Evolutionary conservation across 2,888 invertebrate species (phyloP).

Genomic region (Dynastes grantii): DNA sequence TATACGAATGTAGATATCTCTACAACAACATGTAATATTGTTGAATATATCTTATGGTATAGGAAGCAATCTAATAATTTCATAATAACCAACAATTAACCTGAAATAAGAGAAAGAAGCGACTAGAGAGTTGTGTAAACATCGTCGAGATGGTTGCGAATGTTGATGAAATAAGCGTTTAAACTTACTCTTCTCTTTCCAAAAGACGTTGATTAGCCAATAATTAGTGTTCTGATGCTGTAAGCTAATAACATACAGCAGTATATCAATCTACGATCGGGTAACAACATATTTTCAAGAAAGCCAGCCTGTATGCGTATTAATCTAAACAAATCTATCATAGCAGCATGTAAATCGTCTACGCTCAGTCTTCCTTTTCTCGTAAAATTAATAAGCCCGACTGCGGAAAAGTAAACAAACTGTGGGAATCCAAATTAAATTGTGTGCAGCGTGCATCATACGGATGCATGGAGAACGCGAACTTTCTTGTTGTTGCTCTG

Average conservation of each 20-base stretch:
- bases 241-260: conserved; percentile 21
- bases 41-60: too few relatives aligned
- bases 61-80: too few relatives aligned
- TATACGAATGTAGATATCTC: too few relatives aligned
- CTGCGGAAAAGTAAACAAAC: conserved; percentile 40
- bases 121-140: too few relatives aligned
- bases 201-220: background rate
- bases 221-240: conserved; percentile 7
- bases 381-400: conserved; percentile 34
- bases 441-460: background rate
- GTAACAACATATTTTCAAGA: conserved; percentile 27
- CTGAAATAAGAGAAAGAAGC: too few relatives aligned
- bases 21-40: too few relatives aligned
- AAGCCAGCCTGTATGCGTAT: conserved; percentile 4
- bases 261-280: conserved; percentile 20
- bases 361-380: conserved; percentile 31
- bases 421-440: conserved; percentile 38
- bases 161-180: background rate
- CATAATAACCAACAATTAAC: too few relatives aligned
- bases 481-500: background rate
- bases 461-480: conserved; percentile 12
- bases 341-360: conserved; percentile 27
- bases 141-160: background rate
- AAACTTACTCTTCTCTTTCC: background rate
- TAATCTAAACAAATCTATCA: conserved; percentile 24